Percentiles rank a stretch among this genome's conserved stretches.
These are phyloP conservation scores for Polyergus mexicanus DNA, from an alignment of 1,140 invertebrate genomes.

Conservation along the genomic window DNA sequence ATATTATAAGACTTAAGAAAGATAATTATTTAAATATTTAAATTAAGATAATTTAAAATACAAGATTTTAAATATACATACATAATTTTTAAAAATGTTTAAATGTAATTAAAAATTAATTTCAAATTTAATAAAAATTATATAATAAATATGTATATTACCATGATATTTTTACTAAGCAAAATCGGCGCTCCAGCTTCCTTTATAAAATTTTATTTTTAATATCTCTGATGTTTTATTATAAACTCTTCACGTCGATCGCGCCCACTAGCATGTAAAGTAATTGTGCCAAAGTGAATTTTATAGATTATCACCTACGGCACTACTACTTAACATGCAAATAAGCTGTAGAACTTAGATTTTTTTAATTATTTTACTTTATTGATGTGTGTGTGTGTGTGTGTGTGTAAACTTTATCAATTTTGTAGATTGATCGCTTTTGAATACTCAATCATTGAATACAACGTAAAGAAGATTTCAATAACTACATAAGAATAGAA, in stretches of 20 bases:
- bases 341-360: slow-evolving; percentile 17
- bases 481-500: too few relatives aligned
- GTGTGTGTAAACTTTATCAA: background rate
- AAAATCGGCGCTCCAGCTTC: background rate
- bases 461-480: too few relatives aligned
- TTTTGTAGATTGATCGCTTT: background rate
- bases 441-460: background rate
- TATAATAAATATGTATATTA: background rate
- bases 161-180: background rate
- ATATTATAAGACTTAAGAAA: too few relatives aligned
- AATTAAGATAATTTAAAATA: too few relatives aligned
- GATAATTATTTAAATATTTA: too few relatives aligned
- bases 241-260: background rate
- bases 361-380: background rate
- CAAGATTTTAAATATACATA: too few relatives aligned
- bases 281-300: slow-evolving; percentile 83
- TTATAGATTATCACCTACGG: slow-evolving; percentile 82
- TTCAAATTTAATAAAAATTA: background rate
- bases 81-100: too few relatives aligned
- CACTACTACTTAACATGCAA: slow-evolving; percentile 84
- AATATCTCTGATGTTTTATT: background rate
- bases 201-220: background rate
- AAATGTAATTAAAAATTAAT: background rate
- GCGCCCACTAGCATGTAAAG: slow-evolving; percentile 75
- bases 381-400: too few relatives aligned